Percentiles rank a stretch among this genome's conserved stretches.
Evolutionary conservation across 2,888 invertebrate species (phyloP).

Genomic region (Autographa gamma): DNA sequence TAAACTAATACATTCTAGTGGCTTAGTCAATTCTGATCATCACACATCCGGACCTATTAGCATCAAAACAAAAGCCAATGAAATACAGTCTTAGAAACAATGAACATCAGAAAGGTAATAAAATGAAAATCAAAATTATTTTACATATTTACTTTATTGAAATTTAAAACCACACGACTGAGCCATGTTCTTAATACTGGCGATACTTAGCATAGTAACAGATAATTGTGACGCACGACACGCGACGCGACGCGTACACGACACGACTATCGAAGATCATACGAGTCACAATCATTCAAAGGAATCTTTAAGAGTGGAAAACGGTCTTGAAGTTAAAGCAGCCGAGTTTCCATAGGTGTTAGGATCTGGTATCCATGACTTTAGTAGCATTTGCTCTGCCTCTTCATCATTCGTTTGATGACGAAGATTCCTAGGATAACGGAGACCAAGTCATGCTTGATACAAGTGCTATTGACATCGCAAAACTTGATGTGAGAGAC

Average conservation of each 20-base stretch:
- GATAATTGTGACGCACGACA: neutral
- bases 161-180: neutral
- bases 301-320: too few species aligned
- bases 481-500: too few species aligned
- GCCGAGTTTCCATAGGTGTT: neutral
- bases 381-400: too few species aligned
- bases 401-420: too few species aligned
- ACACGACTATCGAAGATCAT: neutral
- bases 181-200: neutral
- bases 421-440: too few species aligned
- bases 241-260: neutral
- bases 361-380: neutral
- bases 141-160: neutral
- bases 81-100: neutral
- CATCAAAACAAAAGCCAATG: too few species aligned
- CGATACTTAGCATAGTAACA: neutral
- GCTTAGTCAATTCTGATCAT: too few species aligned
- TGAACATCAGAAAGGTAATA: neutral
- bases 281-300: neutral
- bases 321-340: neutral
- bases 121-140: neutral
- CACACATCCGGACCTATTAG: too few species aligned
- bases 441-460: too few species aligned
- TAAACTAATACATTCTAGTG: too few species aligned
- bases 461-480: too few species aligned